A percentile compares a stretch with the other conserved stretches of the same genome.
Evolutionary conservation across 2,888 invertebrate genomes (phyloP).

Genomic region (Perithous albicinctus): DNA sequence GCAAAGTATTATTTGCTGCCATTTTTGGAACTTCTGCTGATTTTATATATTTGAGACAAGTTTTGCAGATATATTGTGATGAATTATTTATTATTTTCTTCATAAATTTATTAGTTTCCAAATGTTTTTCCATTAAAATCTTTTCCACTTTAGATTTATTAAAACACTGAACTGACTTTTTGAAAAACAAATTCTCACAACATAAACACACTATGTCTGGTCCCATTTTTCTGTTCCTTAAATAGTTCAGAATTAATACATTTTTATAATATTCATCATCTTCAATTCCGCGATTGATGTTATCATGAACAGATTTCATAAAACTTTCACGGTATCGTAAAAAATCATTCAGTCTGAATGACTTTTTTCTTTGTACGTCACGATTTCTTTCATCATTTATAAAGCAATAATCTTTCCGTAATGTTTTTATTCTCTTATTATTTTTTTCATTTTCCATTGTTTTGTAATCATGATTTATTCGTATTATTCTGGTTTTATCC

Average conservation of each 20-base stretch:
- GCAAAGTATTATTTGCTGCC: neutral
- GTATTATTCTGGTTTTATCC: too few species aligned
- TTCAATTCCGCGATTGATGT: neutral
- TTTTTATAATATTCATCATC: neutral
- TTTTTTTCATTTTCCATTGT: too few species aligned
- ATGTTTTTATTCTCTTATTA: too few species aligned
- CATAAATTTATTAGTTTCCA: neutral
- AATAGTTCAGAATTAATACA: neutral
- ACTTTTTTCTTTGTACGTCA: too few species aligned
- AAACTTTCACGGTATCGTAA: neutral
- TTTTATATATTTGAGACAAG: neutral
- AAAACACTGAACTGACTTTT: constrained; percentile 53
- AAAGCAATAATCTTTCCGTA: too few species aligned
- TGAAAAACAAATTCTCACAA: constrained; percentile 65
- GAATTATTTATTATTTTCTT: constrained; percentile 14
- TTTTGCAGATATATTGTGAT: neutral
- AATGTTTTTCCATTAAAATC: neutral
- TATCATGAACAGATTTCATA: neutral
- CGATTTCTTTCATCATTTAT: too few species aligned
- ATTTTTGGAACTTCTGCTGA: constrained; percentile 43
- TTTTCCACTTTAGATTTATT: constrained; percentile 1
- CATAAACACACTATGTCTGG: constrained; percentile 58
- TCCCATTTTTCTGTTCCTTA: constrained; percentile 13
- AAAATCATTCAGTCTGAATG: too few species aligned
- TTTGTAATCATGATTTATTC: too few species aligned